phyloP scores from a whole-genome alignment of 2,797 vertebrate species.

The Anniella stebbinsi region DNA sequence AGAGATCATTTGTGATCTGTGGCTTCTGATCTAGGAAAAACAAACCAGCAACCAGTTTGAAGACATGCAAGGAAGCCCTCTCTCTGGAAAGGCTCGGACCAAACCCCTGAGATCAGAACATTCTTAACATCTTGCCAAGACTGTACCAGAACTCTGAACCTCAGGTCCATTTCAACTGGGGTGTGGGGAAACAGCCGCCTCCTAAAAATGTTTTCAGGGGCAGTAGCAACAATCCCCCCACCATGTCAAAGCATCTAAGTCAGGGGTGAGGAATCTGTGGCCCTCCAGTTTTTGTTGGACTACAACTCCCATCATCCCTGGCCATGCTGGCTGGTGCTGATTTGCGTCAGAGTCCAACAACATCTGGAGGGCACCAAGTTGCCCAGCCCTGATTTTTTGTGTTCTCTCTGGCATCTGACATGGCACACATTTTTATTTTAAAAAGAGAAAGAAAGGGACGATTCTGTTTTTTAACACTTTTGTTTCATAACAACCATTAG shows the following conservation, averaged over 20 bases:
- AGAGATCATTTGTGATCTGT: background rate
- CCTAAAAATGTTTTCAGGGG: background rate
- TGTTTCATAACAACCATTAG: background rate
- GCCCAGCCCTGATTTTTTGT: fast-evolving
- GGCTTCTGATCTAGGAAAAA: background rate
- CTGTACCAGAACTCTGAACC: background rate
- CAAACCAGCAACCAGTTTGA: fast-evolving
- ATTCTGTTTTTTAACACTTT: constrained; percentile 5
- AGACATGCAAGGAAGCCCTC: background rate
- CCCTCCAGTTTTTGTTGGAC: background rate
- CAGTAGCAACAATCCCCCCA: background rate
- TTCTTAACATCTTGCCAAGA: background rate
- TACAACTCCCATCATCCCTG: background rate
- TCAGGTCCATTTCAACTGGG: background rate
- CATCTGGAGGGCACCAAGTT: background rate
- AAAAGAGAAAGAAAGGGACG: background rate
- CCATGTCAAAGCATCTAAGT: background rate
- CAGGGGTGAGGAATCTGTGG: background rate
- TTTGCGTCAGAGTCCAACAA: background rate
- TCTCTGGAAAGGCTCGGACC: constrained; percentile 2
- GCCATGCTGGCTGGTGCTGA: background rate
- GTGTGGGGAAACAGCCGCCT: background rate
- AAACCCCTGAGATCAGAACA: background rate
- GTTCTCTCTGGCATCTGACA: background rate
- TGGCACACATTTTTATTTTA: background rate